Evolutionary conservation across 2,113 vertebrate species (phyloP).

Genomic region (Crotophaga sulcirostris): DNA sequence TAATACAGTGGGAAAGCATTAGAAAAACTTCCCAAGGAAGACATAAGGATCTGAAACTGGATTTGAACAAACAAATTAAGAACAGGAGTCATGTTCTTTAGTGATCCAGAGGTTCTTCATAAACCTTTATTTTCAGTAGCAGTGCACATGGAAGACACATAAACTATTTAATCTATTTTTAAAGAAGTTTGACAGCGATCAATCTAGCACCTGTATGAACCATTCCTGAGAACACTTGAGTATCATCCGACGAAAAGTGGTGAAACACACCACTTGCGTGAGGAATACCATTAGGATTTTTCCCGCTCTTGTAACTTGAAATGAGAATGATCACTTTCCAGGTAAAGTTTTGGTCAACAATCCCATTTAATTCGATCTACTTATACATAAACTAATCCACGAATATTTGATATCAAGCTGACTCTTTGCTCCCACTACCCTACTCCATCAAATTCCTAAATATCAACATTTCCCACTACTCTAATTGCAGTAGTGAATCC

Average conservation of each 20-base stretch:
- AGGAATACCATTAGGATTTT: neutral
- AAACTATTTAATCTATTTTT: neutral
- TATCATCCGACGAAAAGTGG: neutral
- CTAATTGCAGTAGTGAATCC: neutral
- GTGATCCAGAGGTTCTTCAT: neutral
- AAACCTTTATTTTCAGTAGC: neutral
- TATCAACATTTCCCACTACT: neutral
- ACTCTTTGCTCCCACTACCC: neutral
- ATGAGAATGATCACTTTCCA: neutral
- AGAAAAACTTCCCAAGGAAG: neutral
- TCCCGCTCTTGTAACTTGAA: neutral
- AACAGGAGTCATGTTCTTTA: neutral
- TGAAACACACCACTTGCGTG: neutral
- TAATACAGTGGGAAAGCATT: neutral
- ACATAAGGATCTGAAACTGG: neutral
- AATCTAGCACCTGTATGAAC: neutral
- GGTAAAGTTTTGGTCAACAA: neutral
- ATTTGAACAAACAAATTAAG: neutral
- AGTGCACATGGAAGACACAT: neutral
- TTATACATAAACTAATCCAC: neutral
- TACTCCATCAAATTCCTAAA: neutral
- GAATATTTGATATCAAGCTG: fast-evolving
- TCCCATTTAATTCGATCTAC: neutral
- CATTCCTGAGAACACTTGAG: neutral
- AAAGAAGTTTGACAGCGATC: neutral